Percentiles rank a stretch among this genome's conserved stretches.
Conservation (phyloP, 2,797 vertebrate species). For the Eulemur mongoz region DNA sequence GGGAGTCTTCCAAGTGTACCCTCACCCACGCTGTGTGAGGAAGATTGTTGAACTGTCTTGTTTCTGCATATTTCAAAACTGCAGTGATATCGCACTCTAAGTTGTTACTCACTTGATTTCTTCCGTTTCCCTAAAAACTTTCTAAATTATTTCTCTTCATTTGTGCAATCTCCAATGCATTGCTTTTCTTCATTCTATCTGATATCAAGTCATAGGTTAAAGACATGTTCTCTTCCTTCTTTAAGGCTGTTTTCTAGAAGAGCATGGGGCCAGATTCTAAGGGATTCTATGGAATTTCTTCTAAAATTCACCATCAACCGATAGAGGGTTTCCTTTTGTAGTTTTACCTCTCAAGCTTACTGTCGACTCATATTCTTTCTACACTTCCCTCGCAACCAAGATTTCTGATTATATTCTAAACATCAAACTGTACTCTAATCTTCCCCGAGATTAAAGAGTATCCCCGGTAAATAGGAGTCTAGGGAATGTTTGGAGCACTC, state of each 20-base stretch:
- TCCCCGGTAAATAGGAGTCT: background rate
- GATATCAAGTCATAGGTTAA: background rate
- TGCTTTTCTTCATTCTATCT: background rate
- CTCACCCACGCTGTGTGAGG: fast-evolving
- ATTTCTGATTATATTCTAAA: constrained; percentile 37
- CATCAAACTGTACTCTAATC: constrained; percentile 33
- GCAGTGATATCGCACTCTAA: background rate
- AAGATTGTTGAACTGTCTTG: background rate
- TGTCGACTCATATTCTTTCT: background rate
- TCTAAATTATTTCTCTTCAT: background rate
- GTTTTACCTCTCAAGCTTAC: constrained; percentile 45
- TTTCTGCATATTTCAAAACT: constrained; percentile 32
- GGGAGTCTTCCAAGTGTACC: background rate
- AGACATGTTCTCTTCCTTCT: background rate
- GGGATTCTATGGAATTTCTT: constrained; percentile 37
- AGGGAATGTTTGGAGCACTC: background rate
- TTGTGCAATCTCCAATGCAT: background rate
- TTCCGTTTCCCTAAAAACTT: constrained; percentile 43
- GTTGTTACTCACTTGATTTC: constrained; percentile 37
- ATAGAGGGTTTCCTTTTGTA: constrained; percentile 3
- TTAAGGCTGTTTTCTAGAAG: constrained; percentile 33
- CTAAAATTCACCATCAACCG: constrained; percentile 15
- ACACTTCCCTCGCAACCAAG: background rate
- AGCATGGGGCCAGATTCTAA: background rate
- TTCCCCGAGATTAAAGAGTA: background rate